Base-by-base conservation (phyloP, 2,888 invertebrate species). In the Dendrolimus pini region DNA sequence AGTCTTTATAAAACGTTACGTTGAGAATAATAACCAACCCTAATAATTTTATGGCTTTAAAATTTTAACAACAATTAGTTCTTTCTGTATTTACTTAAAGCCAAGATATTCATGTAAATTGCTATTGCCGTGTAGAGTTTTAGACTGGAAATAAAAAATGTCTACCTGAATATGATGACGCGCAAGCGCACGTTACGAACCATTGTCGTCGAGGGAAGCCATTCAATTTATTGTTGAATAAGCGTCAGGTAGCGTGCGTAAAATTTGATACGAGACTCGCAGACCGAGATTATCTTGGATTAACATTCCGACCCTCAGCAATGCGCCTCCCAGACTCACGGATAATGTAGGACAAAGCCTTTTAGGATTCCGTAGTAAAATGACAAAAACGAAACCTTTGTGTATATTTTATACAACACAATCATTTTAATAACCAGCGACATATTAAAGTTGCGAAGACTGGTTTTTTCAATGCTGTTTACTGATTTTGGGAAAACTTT, bases 211-310 rank as follows among this genome's bases (percentile, higher is more conserved):
- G 74, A 73, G 78, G 75, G 86, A 85, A 87, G 78, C 83, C 83
- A 83, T 85, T 83, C 79, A 83, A 82, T 74, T 69, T 69, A 71
- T 73, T 72, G 75, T 80, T 80, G 77, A 81, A 82, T 80, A 81
- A 77, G 76, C 78, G 75, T 80, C 88, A 89, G 89, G 88, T 88
- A 89, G 84, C 82, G 80, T 85, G 83, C 82, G 83, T 85, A 85
- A 83, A 86, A 85, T 83, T 82, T 77, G 82, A 86, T 83, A 80
- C 81, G 75, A 80, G 76, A 73, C 71, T 75, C 75, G 69, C 70
- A 68, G 74, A 67, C 67, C 67, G 71, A 83, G 89, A 89, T 89
- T 80, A 89, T 87, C 87, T 79, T 74, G 74, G 86, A 86, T 89
- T 89, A 88, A 89, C 79, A 89, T 90, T 89, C 89, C 89, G 65